These are phyloP conservation scores for Actinernus sp. DNA, from an alignment of 92 coral and sea anemone species.

Conservation along the genomic window DNA sequence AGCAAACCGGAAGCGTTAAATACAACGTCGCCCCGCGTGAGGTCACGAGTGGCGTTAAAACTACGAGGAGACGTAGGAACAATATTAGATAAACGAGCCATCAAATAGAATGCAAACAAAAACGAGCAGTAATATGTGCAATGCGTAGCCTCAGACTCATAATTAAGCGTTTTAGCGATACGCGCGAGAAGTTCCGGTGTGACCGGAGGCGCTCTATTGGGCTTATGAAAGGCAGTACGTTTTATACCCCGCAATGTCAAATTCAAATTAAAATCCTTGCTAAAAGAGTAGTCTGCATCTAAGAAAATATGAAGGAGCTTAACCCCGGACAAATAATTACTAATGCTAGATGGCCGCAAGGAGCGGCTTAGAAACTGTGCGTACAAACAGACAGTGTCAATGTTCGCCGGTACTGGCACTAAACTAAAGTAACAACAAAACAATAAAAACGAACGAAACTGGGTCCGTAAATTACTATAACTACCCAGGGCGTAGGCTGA, in stretches of 20 bases:
- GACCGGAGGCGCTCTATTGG: slow-evolving; percentile 13
- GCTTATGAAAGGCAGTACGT: slow-evolving; percentile 21
- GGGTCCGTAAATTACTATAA: not conserved
- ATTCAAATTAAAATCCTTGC: slow-evolving; percentile 6
- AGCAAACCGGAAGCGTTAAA: slow-evolving; percentile 1
- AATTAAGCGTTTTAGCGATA: not conserved
- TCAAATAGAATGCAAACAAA: slow-evolving; percentile 20
- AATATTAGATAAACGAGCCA: slow-evolving; percentile 29
- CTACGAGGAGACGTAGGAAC: slow-evolving; percentile 1
- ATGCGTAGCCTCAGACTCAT: slow-evolving; percentile 1
- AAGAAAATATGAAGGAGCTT: slow-evolving; percentile 13
- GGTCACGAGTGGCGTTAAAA: not conserved
- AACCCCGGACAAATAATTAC: slow-evolving; percentile 17
- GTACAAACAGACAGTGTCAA: slow-evolving; percentile 1
- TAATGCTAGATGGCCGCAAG: not conserved
- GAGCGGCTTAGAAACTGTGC: slow-evolving; percentile 16
- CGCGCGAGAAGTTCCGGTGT: not conserved
- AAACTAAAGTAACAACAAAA: not conserved
- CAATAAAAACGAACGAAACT: not conserved
- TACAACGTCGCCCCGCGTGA: not conserved
- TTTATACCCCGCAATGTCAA: slow-evolving; percentile 11
- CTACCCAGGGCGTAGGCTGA: not conserved
- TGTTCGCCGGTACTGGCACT: not conserved
- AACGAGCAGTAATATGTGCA: slow-evolving; percentile 15
- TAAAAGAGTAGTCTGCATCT: slow-evolving; percentile 16